phyloP scores from a whole-genome alignment of 2,113 vertebrate genomes.

The Petroica traversi region DNA sequence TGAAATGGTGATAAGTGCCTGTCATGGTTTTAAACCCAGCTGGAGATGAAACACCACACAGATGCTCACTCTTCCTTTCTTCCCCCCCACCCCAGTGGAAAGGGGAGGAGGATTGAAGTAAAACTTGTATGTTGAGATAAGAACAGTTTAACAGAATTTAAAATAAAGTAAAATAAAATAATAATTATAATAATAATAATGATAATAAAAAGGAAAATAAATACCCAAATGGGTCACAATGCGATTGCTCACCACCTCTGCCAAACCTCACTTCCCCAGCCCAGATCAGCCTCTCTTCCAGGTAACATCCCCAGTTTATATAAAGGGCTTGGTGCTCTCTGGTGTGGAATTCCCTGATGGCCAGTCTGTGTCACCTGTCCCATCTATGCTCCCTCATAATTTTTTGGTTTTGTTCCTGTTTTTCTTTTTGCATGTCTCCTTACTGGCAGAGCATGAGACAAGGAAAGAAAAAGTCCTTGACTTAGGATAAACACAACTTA shows the following conservation, averaged over 20 bases:
- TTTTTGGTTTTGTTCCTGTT: neutral
- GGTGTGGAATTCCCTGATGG: neutral
- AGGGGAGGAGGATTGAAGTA: neutral
- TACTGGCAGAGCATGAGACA: neutral
- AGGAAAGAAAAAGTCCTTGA: neutral
- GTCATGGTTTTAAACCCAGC: neutral
- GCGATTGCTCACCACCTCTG: neutral
- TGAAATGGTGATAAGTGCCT: neutral
- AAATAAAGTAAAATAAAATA: neutral
- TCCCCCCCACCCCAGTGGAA: neutral
- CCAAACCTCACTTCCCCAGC: neutral
- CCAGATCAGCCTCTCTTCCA: neutral
- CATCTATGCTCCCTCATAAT: neutral
- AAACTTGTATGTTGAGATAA: neutral
- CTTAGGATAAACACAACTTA: neutral
- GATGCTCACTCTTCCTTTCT: neutral
- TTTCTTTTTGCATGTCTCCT: neutral
- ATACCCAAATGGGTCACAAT: neutral
- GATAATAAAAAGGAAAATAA: neutral
- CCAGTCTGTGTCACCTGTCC: neutral
- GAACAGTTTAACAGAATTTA: neutral
- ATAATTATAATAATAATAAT: neutral
- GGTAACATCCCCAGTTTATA: neutral
- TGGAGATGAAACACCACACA: neutral
- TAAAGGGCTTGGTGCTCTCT: accelerated